Conservation (phyloP, 2,797 vertebrate genomes). For the Crocodylus rhombifer region DNA sequence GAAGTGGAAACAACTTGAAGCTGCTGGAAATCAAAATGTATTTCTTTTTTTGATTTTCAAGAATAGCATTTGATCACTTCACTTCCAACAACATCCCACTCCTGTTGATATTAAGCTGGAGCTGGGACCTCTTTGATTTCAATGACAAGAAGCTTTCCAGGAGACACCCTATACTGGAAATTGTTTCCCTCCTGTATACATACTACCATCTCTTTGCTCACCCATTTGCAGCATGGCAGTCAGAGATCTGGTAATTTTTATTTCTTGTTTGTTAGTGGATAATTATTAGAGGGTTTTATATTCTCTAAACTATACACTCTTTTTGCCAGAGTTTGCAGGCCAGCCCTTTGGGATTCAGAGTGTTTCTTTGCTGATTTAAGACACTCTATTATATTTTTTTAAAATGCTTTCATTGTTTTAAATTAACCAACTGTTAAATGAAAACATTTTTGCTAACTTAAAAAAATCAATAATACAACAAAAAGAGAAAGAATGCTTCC, state of each 20-base stretch:
- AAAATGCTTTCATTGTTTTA: not conserved
- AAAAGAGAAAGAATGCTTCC: not conserved
- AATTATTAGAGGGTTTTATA: rapidly evolving
- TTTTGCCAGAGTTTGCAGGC: not conserved
- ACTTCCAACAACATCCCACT: too few species aligned
- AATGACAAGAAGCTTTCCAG: too few species aligned
- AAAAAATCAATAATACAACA: not conserved
- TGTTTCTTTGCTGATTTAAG: not conserved
- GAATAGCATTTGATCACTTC: too few species aligned
- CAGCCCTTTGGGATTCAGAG: not conserved
- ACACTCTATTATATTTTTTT: not conserved
- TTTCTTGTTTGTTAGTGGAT: not conserved
- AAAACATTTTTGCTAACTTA: not conserved
- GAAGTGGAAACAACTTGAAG: too few species aligned
- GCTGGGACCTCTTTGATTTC: too few species aligned
- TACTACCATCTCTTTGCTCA: too few species aligned
- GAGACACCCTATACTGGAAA: too few species aligned
- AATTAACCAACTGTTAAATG: not conserved
- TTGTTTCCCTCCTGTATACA: too few species aligned
- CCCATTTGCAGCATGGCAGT: too few species aligned
- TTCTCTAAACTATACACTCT: not conserved
- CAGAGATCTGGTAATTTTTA: not conserved
- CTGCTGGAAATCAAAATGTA: too few species aligned
- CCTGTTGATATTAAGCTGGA: too few species aligned
- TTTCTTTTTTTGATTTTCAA: too few species aligned